Evolutionary conservation across 2,888 invertebrate species (phyloP), one percentile per base, ranked within the genome.

Genomic region (Limnephilus marmoratus): DNA sequence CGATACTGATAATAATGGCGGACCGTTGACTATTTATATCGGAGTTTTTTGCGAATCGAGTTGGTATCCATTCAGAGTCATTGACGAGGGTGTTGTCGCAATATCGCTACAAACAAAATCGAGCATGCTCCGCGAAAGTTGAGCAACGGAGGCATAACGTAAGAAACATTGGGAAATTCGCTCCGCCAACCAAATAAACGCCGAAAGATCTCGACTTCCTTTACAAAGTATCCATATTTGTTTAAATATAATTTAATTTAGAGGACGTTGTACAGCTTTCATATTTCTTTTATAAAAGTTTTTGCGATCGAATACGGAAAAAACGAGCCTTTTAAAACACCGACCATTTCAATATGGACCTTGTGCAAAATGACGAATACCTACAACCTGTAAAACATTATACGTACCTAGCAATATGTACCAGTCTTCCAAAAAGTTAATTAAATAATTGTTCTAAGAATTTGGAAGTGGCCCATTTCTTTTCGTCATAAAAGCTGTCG

Each of bases 41-140:
- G 24, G 31, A 82, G 81, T 88, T 90, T 81, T 92, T 87, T 93
- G 85, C 83, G 49, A 91, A 82, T 45, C n/a, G 83, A 87, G 81
- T 92, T 90, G 89, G 90, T 93, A 83, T 92, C 92, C 86, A 86
- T 91, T 92, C 80, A 86, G 88, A 91, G 93, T 45, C 92, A 92
- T 93, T 92, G 93, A 92, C 93, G 90, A 93, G 91, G 90, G 68
- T 87, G 87, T 90, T 93, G 89, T 93, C 92, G 92, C 92, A 93
- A 93, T 91, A 81, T 92, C 53, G 53, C 53, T 5, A 85, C 90
- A 89, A 91, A 91, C 90, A 91, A 88, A 92, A 90, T 91, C 92
- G 90, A 92, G 90, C 91, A 92, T 86, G 88, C 49, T 93, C 83
- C 90, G 80, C n/a, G 53, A 85, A 49, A 83, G 92, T 93, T 93